Evolutionary conservation across 2,888 invertebrate genomes (phyloP).

Genomic region (Drosophila birchii): DNA sequence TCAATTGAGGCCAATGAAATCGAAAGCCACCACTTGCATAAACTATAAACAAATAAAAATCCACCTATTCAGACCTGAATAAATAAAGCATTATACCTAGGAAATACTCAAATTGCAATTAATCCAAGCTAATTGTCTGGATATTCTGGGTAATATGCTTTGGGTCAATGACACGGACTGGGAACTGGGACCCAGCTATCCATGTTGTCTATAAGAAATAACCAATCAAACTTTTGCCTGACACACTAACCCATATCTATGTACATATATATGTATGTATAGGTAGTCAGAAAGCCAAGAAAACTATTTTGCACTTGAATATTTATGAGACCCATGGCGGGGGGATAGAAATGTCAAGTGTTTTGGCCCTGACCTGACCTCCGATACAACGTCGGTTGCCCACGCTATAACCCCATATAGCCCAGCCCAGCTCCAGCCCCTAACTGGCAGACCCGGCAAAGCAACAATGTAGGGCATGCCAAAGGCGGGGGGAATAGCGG

Average conservation of each 20-base stretch:
- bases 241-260: slow-evolving; percentile 49
- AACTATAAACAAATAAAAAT: not conserved
- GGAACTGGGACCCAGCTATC: not conserved
- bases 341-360: slow-evolving; percentile 76
- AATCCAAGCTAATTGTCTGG: not conserved
- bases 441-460: not conserved
- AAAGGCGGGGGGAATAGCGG: slow-evolving; percentile 15
- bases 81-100: not conserved
- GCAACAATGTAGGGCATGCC: slow-evolving; percentile 44
- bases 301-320: slow-evolving; percentile 40
- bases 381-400: slow-evolving; percentile 43
- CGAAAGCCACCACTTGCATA: not conserved
- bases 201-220: slow-evolving; percentile 35
- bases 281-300: not conserved
- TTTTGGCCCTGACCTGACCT: slow-evolving; percentile 81
- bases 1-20: not conserved
- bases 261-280: not conserved
- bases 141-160: not conserved
- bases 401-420: slow-evolving; percentile 25
- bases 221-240: slow-evolving; percentile 21
- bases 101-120: not conserved
- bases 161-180: slow-evolving; percentile 29
- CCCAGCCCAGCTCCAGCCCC: slow-evolving; percentile 15
- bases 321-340: slow-evolving; percentile 43
- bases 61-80: not conserved